phyloP scores from a whole-genome alignment of 1,140 invertebrate species.

The Hycleus phaleratus region DNA sequence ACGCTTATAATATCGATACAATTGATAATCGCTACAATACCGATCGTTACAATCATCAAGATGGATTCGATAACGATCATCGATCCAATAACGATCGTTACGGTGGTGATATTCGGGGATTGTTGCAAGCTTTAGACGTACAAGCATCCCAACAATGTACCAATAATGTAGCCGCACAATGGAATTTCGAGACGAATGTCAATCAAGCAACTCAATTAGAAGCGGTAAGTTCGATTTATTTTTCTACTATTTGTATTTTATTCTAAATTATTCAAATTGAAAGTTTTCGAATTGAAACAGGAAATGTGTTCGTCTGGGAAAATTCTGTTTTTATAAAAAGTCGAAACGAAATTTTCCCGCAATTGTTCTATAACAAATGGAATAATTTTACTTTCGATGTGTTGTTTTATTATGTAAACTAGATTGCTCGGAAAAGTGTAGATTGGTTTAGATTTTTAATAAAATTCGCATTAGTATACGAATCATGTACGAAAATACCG shows the following conservation, averaged over 20 bases:
- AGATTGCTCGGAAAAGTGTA: background rate
- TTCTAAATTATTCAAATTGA: too few species aligned
- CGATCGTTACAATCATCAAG: constrained; percentile 3
- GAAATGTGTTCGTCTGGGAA: constrained; percentile 8
- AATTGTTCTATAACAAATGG: background rate
- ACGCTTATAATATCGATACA: constrained; percentile 18
- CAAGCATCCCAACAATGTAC: constrained; percentile 69
- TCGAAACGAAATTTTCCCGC: constrained; percentile 2
- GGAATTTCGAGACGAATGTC: constrained; percentile 82
- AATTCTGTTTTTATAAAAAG: background rate
- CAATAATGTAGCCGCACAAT: constrained; percentile 73
- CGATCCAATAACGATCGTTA: background rate
- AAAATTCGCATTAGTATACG: background rate
- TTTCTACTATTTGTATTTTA: too few species aligned
- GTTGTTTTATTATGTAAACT: constrained; percentile 4
- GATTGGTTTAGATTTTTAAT: background rate
- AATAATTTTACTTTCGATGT: constrained; percentile 4
- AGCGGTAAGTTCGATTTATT: constrained; percentile 60
- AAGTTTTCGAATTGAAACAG: background rate
- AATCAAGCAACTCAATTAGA: constrained; percentile 71
- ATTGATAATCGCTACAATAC: constrained; percentile 8
- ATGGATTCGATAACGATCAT: background rate
- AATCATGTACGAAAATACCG: too few species aligned
- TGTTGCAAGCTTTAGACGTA: constrained; percentile 63
- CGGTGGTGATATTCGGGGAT: constrained; percentile 34